Evolutionary conservation across 2,797 vertebrate genomes (phyloP).

Genomic region (Myoxocephalus aenaeus): DNA sequence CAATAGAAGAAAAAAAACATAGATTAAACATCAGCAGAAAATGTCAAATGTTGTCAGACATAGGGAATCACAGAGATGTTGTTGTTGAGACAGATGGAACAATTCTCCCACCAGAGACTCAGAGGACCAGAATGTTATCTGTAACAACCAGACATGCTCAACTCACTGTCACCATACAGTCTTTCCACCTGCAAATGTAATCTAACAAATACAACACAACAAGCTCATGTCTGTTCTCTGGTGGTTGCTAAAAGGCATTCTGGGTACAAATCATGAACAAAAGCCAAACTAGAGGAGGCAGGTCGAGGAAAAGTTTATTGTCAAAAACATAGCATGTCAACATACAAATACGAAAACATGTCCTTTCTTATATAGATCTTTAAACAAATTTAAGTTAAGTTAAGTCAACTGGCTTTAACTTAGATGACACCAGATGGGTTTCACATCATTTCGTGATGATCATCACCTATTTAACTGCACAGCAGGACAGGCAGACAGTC

Average conservation of each 20-base stretch:
- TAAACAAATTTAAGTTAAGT: neutral
- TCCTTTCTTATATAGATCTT: neutral
- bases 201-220: neutral
- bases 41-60: slow-evolving; percentile 25
- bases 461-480: slow-evolving; percentile 53
- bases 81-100: neutral
- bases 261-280: neutral
- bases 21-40: neutral
- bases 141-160: neutral
- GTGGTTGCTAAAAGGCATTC: slow-evolving; percentile 5
- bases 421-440: slow-evolving; percentile 58
- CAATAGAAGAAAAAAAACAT: slow-evolving; percentile 16
- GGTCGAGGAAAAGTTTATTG: neutral
- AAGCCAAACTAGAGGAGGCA: neutral
- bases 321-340: neutral
- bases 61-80: neutral
- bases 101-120: slow-evolving; percentile 12
- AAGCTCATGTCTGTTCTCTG: neutral
- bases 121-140: neutral
- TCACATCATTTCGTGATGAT: slow-evolving; percentile 43
- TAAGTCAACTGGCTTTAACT: neutral
- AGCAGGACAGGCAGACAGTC: slow-evolving; percentile 52
- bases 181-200: neutral
- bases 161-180: neutral
- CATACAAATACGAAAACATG: neutral